Evolutionary conservation across 2,113 vertebrate genomes (phyloP), one percentile per base, ranked within the genome.

Genomic region (Sardina pilchardus): DNA sequence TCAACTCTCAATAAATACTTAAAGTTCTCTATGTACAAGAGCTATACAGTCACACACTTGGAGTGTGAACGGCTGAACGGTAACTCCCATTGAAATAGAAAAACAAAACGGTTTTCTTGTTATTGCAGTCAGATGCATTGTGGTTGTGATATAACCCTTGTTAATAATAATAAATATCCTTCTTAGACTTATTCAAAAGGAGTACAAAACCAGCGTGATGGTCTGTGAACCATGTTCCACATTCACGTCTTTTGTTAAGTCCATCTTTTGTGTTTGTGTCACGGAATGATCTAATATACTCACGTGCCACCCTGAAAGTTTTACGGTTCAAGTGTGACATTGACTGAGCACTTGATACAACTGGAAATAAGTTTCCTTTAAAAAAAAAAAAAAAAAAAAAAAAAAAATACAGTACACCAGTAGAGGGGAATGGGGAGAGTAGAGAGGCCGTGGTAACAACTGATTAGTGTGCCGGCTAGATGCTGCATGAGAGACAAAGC

Each of bases 1-100:
- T 95, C 92, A 90, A 93, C 88, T 93, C 94, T 96, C 92, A 98
- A 98, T 98, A 98, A 99, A 99, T 98, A 99, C 92, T 93, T 94
- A 90, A 86, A 92, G 93, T 94, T 97, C 94, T 96, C 95, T 97
- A 97, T 97, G 93, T 98, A 98, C 97, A 98, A 94, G 92, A 94
- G 94, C 93, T 97, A 93, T 95, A 97, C 96, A 97, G 93, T 86
- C 90, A 36, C 71, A 71, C 63, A 39, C 71, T 14, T 78, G 71
- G 93, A 92, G 95, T 84, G 92, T 91, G 92, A 93, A 88, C 56
- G 91, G 93, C 89, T 90, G 93, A 88, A 87, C 88, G 63, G 81
- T 3, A 71, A 90, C 89, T 91, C 90, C 89, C 89, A 89, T 85
- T 91, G 92, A 93, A 89, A 90, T 48, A 81, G 89, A 94, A 90